phyloP scores from a whole-genome alignment of 2,888 invertebrate genomes.

The Tipula confusa region DNA sequence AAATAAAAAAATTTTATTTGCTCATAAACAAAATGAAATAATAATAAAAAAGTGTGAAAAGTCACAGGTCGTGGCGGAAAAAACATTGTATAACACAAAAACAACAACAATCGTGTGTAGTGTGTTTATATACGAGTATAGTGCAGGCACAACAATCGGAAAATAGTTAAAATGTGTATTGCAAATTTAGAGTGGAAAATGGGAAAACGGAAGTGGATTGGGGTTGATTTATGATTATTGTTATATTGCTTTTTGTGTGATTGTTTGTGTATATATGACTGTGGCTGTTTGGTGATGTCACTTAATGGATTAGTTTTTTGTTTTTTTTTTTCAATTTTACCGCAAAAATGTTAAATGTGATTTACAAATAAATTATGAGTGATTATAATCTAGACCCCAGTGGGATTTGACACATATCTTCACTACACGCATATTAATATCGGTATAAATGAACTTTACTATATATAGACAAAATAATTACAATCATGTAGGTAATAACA shows the following conservation, averaged over 20 bases:
- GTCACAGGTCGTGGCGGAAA: constrained; percentile 8
- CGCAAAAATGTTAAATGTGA: not conserved
- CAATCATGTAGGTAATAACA: not conserved
- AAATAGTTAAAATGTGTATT: not conserved
- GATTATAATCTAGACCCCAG: not conserved
- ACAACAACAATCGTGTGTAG: not conserved
- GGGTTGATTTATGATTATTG: constrained; percentile 16
- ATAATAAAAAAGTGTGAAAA: constrained; percentile 17
- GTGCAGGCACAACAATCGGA: not conserved
- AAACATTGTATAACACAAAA: not conserved
- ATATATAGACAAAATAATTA: no score
- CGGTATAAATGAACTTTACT: no score
- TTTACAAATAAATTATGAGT: not conserved
- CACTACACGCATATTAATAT: not conserved
- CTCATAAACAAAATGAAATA: constrained; percentile 13
- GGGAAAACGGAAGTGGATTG: not conserved
- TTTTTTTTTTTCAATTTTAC: no score
- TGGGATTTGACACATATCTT: not conserved
- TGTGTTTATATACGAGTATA: not conserved
- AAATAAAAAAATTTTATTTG: not conserved
- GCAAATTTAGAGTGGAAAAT: not conserved
- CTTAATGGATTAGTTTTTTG: not conserved
- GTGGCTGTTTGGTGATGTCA: not conserved
- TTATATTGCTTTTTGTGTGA: constrained; percentile 20
- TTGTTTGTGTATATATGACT: not conserved